A percentile compares a stretch with the other conserved stretches of the same genome.
phyloP scores from a whole-genome alignment of 2,797 vertebrate genomes.

The Pangasius mekongensis region DNA sequence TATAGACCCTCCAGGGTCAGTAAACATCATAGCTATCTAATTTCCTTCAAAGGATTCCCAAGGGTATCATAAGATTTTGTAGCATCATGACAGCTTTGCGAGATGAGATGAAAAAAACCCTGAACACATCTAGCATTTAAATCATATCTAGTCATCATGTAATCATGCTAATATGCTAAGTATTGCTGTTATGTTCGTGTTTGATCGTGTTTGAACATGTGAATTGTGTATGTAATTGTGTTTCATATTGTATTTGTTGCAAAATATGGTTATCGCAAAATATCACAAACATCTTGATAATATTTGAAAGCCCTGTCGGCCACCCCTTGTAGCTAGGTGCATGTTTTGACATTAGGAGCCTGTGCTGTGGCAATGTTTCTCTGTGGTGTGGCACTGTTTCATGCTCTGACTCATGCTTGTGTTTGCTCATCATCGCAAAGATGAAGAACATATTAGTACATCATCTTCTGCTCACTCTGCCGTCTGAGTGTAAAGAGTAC shows the following conservation, averaged over 20 bases:
- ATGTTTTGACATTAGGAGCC: background rate
- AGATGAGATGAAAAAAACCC: background rate
- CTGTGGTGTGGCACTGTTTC: background rate
- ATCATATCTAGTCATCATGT: background rate
- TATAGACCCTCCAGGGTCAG: slow-evolving; percentile 12
- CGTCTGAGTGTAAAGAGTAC: slow-evolving; percentile 19
- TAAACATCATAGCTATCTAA: background rate
- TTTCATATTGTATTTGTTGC: background rate
- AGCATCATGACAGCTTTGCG: background rate
- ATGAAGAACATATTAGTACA: slow-evolving; percentile 42
- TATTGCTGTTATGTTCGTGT: background rate
- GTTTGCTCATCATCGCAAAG: slow-evolving; percentile 36
- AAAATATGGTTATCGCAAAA: background rate
- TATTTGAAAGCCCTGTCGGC: background rate
- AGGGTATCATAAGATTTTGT: background rate
- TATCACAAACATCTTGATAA: background rate
- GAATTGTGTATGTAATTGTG: too few relatives aligned
- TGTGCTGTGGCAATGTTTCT: slow-evolving; percentile 3
- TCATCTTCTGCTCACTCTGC: slow-evolving; percentile 40
- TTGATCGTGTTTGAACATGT: background rate
- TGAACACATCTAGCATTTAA: too few relatives aligned
- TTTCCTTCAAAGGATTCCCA: slow-evolving; percentile 18
- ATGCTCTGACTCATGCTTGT: slow-evolving; percentile 44
- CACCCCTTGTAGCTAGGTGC: background rate
- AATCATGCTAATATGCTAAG: background rate